Evolutionary conservation across 2,888 invertebrate genomes (phyloP), one percentile per base, ranked within the genome.

Genomic region (Scaptomyza tumidula): DNA sequence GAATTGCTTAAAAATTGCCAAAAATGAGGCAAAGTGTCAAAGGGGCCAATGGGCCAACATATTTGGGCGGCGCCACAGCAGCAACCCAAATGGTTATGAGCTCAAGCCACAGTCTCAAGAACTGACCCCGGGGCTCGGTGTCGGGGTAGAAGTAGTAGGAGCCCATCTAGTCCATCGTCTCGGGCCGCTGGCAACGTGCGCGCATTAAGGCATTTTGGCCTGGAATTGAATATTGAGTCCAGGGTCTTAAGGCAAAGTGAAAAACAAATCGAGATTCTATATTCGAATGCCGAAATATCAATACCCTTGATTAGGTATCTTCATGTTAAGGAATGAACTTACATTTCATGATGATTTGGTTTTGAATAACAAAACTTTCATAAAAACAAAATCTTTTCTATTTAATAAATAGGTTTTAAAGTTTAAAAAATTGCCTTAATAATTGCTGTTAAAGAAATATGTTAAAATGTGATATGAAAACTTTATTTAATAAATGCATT

Each of bases 1-100:
- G 89, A 86, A 86, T 86, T 89, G 86, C 89, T 86, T 89, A 86
- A 86, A 86, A 86, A 86, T 86, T 78, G 86, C 80, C 84, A 86
- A 78, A 89, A 86, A 89, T 86, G 89, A 86, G 86, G 77, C 81
- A 86, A 77, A 85, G 85, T 86, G 71, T 85, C 85, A 75, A 75
- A 86, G 75, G 69, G 75, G 68, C 33, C 62, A 56, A 44, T 41
- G 74, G 44, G 55, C 52, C 50, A 57, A 48, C 37, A 29, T 29
- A 14, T 39, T 14, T 14, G 59, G 44, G 62, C 53, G 48, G 63
- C 79, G 67, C 72, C 77, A 65, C 58, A 65, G 61, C 61, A 71
- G 44, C 37, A 37, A n/a, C 39, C 65, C 85, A 68, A 78, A 71
- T 76, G 86, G 80, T 72, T 82, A 86, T 88, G 71, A 73, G 56